Evolutionary conservation across 2,888 invertebrate genomes (phyloP), one percentile per base, ranked within the genome.

Genomic region (Melanostoma mellinum): DNA sequence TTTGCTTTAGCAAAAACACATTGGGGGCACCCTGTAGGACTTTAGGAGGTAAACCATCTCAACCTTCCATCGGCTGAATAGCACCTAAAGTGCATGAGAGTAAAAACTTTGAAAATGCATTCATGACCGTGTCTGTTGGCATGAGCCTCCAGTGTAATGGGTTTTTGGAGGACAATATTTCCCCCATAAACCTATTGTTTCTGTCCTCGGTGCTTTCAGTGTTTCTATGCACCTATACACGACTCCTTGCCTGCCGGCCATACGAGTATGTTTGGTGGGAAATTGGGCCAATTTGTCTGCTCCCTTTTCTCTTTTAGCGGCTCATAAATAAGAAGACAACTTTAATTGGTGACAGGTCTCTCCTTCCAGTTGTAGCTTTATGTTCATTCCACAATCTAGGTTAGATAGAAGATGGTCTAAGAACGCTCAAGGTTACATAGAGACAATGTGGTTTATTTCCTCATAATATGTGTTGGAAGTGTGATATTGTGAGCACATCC

Each of bases 231-330:
- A 9, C 48, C 20, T 32, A 69, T 60, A 60, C 9, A 58, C 56
- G 10, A 46, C 20, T 44, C 50, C 6, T 8, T 65, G 67, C 67
- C 42, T 63, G 67, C 6, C 77, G 71, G 60, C 42, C 60, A 61
- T 65, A 72, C 38, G 50, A 20, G 20, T 72, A 50, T 67, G 61
- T 52, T 82, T 60, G 30, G 53, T 53, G 79, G 63, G 67, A 79
- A 85, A 85, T 85, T 85, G 79, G 84, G 80, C 58, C 85, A 85
- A 85, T 85, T 85, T 80, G 84, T 85, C 79, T 85, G 84, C 74
- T 79, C 65, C 71, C 69, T 79, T 84, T 69, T 84, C 53, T 74
- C 72, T 71, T 84, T 71, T 65, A 74, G 79, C 69, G 79, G 48
- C 56, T 69, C 78, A 78, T 68, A 63, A 82, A 82, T 78, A 82